phyloP scores from a whole-genome alignment of 2,113 vertebrate genomes.

The Triplophysa siluroides region DNA sequence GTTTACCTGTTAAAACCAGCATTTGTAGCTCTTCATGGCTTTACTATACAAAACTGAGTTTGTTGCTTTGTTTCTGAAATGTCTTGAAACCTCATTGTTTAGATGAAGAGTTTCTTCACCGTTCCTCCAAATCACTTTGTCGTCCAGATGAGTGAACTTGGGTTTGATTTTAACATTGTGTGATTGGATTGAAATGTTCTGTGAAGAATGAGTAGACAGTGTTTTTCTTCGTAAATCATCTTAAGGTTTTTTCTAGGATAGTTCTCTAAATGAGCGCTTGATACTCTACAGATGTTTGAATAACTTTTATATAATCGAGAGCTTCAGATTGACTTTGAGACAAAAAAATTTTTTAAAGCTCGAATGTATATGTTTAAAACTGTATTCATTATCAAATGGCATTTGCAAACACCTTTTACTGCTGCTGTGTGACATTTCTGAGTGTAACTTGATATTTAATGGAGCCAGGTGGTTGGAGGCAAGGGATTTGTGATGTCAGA shows the following conservation, averaged over 20 bases:
- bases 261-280: conserved; percentile 14
- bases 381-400: neutral
- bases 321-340: no score
- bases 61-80: neutral
- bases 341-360: neutral
- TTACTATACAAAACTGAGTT: conserved; percentile 8
- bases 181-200: conserved; percentile 34
- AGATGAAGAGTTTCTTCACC: neutral
- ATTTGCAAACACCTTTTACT: neutral
- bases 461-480: neutral
- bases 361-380: neutral
- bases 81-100: conserved; percentile 25
- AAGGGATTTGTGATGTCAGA: neutral
- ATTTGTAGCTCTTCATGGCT: conserved; percentile 15
- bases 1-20: neutral
- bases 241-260: neutral
- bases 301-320: neutral
- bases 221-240: conserved; percentile 26
- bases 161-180: conserved; percentile 25
- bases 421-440: neutral
- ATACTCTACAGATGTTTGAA: conserved; percentile 27
- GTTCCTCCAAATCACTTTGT: neutral
- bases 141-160: conserved; percentile 25
- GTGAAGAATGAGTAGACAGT: neutral
- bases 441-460: no score